Base-by-base conservation (phyloP, 2,113 vertebrate genomes). In the Cheilinus undulatus region DNA sequence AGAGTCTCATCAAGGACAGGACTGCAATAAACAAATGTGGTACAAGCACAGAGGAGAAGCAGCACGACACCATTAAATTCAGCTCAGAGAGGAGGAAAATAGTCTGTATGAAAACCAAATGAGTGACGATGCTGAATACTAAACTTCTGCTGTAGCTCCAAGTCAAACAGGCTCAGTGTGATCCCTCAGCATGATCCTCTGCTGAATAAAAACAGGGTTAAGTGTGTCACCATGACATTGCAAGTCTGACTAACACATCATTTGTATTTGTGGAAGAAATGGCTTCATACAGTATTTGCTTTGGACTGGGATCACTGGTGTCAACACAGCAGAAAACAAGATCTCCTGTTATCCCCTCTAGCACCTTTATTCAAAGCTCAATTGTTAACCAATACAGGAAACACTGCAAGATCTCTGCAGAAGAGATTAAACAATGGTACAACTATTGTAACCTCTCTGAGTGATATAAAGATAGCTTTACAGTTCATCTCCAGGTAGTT, bases 171-270 rank as follows among this genome's bases (percentile, higher is more conserved):
- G 22, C 11, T 26, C 11, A 68, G 34, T n/a, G 17, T 19, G 49
- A 54, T 32, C 40, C 11, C 30, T 50, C 32, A 28, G n/a, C 40
- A 28, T 49, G 58, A 71, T 2, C 15, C 38, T 26, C 17, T 53
- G 10, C 28, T 30, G 9, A 54, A 17, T 69, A 22, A 49, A 42
- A 49, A 73, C 42, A 40, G 45, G 13, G 46, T 32, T 45, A 46
- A 13, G 27, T 52, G 53, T 34, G 28, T 65, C 26, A 13, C 23
- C 51, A 59, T 64, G 69, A 66, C 66, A 75, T 75, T 59, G 67
- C 61, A 40, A 6, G 30, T 53, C 56, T 43, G 53, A 83, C 12
- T 57, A 11, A 61, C 24, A 19, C 20, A 40, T 71, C 30, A 9
- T 45, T 19, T 67, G 59, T 50, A 13, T 7, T 60, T 30, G 15